Evolutionary conservation across 2,888 invertebrate species (phyloP).

Genomic region (Morpho helenor): DNA sequence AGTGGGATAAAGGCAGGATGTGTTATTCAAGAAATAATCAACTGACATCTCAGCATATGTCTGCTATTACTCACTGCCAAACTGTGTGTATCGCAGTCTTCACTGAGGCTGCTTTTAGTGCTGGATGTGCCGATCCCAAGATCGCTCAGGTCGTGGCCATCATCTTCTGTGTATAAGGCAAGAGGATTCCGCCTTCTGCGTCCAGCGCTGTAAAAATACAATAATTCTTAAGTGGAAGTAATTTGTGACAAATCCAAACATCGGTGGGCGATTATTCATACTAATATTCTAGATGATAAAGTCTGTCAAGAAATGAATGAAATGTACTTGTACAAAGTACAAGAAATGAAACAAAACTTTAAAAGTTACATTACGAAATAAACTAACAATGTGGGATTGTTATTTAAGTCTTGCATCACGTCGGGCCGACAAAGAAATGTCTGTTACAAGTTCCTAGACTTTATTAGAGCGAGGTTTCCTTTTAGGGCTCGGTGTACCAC

Average conservation of each 20-base stretch:
- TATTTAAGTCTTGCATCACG: slow-evolving; percentile 17
- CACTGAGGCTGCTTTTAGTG: slow-evolving; percentile 82
- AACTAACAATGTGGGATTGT: slow-evolving; percentile 12
- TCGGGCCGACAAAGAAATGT: slow-evolving; percentile 22
- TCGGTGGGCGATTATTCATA: no score
- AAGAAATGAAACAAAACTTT: background rate
- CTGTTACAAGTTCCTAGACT: slow-evolving; percentile 25
- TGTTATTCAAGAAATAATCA: no score
- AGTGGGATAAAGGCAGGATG: no score
- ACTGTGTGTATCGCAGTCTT: slow-evolving; percentile 82
- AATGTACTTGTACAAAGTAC: no score
- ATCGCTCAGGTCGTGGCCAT: slow-evolving; percentile 90
- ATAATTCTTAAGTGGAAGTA: no score
- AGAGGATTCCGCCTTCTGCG: slow-evolving; percentile 77
- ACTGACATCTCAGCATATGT: no score
- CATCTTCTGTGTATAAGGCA: slow-evolving; percentile 88
- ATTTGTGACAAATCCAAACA: no score
- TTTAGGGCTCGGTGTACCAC: slow-evolving; percentile 17
- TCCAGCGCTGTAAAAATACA: slow-evolving; percentile 56
- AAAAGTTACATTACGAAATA: background rate
- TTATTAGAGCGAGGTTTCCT: slow-evolving; percentile 26
- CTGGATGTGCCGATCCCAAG: slow-evolving; percentile 86
- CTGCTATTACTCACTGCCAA: slow-evolving; percentile 70
- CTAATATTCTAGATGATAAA: no score
- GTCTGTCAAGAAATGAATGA: no score